Evolutionary conservation across 35 echinoderm and acorn worm genomes (phyloP).

Genomic region (Heliocidaris tuberculata): DNA sequence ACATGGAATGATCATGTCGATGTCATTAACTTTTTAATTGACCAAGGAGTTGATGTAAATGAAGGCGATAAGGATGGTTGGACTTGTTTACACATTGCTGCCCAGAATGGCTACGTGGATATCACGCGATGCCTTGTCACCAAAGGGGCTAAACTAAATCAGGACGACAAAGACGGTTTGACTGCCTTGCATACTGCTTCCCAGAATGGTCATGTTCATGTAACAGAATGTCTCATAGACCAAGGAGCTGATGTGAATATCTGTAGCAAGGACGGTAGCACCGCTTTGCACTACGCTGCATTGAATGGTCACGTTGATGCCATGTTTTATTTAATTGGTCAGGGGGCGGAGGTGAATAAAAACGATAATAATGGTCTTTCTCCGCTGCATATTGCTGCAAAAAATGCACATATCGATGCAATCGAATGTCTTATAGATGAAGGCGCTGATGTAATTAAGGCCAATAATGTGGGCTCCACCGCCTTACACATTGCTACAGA

Average conservation of each 20-base stretch:
- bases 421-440: neutral
- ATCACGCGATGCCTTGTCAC: neutral
- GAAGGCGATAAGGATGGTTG: neutral
- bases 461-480: neutral
- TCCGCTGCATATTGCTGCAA: neutral
- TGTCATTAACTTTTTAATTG: neutral
- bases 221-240: neutral
- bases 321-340: too few relatives aligned
- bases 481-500: neutral
- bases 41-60: conserved; percentile 6
- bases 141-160: neutral
- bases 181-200: neutral
- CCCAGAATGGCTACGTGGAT: neutral
- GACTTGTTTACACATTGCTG: neutral
- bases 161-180: neutral
- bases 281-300: too few relatives aligned
- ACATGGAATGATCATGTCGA: neutral
- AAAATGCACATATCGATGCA: neutral
- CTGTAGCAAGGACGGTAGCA: too few relatives aligned
- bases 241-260: neutral
- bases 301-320: too few relatives aligned
- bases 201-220: neutral
- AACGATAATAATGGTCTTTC: neutral
- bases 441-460: neutral
- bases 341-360: neutral